A percentile compares a stretch with the other conserved stretches of the same genome.
Evolutionary conservation across 2,797 vertebrate genomes (phyloP).

Genomic region (Bryconaethiops microstoma): DNA sequence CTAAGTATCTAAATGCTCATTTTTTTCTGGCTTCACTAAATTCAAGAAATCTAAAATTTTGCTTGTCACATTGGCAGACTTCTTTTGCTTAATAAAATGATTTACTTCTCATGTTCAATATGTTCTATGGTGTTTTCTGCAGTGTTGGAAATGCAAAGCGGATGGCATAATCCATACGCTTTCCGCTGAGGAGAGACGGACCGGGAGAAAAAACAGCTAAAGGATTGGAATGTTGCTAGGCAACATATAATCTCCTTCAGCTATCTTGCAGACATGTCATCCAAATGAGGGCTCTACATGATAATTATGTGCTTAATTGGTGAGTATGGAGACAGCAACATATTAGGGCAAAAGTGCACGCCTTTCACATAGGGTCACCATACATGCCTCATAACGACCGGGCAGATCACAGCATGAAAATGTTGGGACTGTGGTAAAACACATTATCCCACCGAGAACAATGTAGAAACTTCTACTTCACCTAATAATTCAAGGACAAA

Average conservation of each 20-base stretch:
- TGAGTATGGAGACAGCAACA: constrained; percentile 40
- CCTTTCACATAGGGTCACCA: constrained; percentile 46
- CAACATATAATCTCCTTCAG: constrained; percentile 51
- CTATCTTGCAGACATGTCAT: constrained; percentile 50
- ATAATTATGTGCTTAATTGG: constrained; percentile 55
- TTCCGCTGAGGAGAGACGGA: not conserved
- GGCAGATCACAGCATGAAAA: constrained; percentile 5
- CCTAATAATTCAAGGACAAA: not conserved
- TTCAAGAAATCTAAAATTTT: too few species aligned
- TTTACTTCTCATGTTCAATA: too few species aligned
- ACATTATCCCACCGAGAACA: not conserved
- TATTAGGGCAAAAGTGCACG: constrained; percentile 43
- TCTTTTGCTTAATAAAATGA: too few species aligned
- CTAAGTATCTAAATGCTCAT: too few species aligned
- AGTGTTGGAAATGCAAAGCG: not conserved
- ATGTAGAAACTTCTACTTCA: not conserved
- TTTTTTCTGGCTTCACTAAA: too few species aligned
- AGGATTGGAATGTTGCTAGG: constrained; percentile 48
- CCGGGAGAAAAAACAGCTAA: constrained; percentile 44
- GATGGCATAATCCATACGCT: not conserved
- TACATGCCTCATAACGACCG: constrained; percentile 3
- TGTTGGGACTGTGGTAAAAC: not conserved
- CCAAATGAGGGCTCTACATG: constrained; percentile 40
- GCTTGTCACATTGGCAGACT: too few species aligned
- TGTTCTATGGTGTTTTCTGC: too few species aligned